These are phyloP conservation scores for Rhopalosiphum nymphaeae DNA, from an alignment of 2,888 invertebrate genomes.

Conservation along the genomic window DNA sequence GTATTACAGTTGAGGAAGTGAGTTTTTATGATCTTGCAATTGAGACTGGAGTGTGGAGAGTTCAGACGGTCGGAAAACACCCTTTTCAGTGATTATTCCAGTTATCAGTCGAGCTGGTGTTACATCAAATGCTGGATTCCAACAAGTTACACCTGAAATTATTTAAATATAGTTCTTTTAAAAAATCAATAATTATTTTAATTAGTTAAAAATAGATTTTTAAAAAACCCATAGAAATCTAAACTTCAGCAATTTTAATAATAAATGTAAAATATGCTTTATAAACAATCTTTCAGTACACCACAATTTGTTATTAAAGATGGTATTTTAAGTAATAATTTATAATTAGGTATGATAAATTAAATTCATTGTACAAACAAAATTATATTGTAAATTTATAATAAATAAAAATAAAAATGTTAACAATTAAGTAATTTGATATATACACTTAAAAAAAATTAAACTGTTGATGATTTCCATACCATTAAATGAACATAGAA, in stretches of 20 bases:
- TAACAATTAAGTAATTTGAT: neutral
- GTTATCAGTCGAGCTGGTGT: constrained; percentile 93
- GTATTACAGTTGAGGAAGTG: constrained; percentile 56
- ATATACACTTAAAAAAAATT: too few species aligned
- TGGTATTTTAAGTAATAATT: neutral
- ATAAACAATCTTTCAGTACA: neutral
- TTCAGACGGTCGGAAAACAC: constrained; percentile 81
- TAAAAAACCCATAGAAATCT: neutral
- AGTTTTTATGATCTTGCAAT: constrained; percentile 49
- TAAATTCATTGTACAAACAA: neutral
- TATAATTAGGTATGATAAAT: neutral
- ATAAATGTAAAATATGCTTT: neutral
- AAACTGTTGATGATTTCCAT: neutral
- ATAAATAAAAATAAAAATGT: neutral
- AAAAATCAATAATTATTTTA: constrained; percentile 5
- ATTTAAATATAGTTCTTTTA: constrained; percentile 65
- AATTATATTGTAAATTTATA: neutral
- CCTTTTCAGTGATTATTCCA: constrained; percentile 94
- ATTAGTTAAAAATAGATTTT: neutral
- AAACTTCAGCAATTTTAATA: neutral
- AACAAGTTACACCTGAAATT: constrained; percentile 85
- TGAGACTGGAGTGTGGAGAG: constrained; percentile 68
- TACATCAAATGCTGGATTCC: constrained; percentile 99
- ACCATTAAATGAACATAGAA: neutral
- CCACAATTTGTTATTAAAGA: neutral